These are phyloP conservation scores for Pseudolycoriella hygida DNA, from an alignment of 2,888 invertebrate genomes.

Conservation along the genomic window DNA sequence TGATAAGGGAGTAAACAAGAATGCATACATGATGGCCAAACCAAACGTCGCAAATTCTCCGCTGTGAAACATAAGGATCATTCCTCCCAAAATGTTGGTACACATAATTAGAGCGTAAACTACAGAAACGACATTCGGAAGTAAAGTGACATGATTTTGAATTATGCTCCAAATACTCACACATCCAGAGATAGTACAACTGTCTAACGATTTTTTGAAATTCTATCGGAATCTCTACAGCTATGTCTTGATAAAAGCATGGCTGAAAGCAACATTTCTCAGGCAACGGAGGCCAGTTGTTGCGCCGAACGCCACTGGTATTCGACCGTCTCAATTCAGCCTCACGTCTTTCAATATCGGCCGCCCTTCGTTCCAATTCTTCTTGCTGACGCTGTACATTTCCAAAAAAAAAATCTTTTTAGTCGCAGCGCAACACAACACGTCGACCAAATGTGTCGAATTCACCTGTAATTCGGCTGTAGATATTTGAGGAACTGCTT, in stretches of 20 bases:
- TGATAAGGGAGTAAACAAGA: conserved; percentile 89
- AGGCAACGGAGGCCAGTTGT: conserved; percentile 98
- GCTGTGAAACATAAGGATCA: conserved; percentile 50
- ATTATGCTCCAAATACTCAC: too few species aligned
- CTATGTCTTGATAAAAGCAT: conserved; percentile 98
- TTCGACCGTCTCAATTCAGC: conserved; percentile 49
- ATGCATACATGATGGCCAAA: conserved; percentile 70
- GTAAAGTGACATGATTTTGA: too few species aligned
- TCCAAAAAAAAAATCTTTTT: too few species aligned
- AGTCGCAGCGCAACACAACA: conserved; percentile 4
- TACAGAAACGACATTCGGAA: too few species aligned
- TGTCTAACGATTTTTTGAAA: conserved; percentile 92
- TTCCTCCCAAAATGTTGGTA: conserved; percentile 70
- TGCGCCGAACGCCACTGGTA: conserved; percentile 47
- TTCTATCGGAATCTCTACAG: conserved; percentile 93
- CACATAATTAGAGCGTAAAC: conserved; percentile 78
- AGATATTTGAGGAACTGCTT: conserved; percentile 32
- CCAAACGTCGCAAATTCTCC: conserved; percentile 58
- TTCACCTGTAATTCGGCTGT: conserved; percentile 60
- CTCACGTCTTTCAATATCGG: conserved; percentile 72
- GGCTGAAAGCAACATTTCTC: conserved; percentile 85
- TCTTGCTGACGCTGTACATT: conserved; percentile 55
- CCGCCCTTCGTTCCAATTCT: conserved; percentile 81
- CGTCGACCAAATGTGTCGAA: conserved; percentile 3
- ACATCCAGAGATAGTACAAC: conserved; percentile 92